Evolutionary conservation across 2,113 vertebrate genomes (phyloP), one percentile per base, ranked within the genome.

Genomic region (Notechis scutatus): DNA sequence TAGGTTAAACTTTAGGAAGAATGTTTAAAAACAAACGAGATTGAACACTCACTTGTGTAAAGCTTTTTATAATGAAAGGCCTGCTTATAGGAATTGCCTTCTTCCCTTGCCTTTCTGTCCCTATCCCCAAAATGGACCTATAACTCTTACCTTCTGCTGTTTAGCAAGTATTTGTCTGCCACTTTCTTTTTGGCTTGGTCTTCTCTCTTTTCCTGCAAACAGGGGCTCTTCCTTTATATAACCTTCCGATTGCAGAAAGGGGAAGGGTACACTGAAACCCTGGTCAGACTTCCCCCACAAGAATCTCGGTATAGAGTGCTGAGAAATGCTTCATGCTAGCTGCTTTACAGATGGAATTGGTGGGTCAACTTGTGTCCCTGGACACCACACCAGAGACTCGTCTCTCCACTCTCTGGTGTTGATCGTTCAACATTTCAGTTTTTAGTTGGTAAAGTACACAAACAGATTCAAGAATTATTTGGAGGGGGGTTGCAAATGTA

Each of bases 401-500:
- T 21, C 74, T 23, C 34, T 81, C 74, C 18, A 21, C 74, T 81
- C 34, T 81, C 74, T 42, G 74, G 18, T n/a, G 20, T 21, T 81
- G 34, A 10, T 81, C 18, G 0, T 81, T 81, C 74, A 39, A 81
- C 34, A 34, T 15, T 91, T 92, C 4, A 14, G 18, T 91, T 1
- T 96, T 94, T 92, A 88, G 64, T 91, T 64, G 55, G 55, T 92
- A 87, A 92, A 7, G 0, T 89, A 91, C 61, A 93, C 61, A 59
- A 92, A 91, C 91, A 94, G 93, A 96, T 96, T 95, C 94, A 95
- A 94, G 92, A 59, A 0, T 0, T 93, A 69, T 89, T 55, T 18
- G 8, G 57, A 2, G 57, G 23, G 29, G 0, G 1, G 0, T n/a
- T 26, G 86, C 86, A 92, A 96, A 93, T 94, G 94, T 95, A 94